Conservation (phyloP, 1,140 invertebrate genomes). For the Drosophila fuyamai region DNA sequence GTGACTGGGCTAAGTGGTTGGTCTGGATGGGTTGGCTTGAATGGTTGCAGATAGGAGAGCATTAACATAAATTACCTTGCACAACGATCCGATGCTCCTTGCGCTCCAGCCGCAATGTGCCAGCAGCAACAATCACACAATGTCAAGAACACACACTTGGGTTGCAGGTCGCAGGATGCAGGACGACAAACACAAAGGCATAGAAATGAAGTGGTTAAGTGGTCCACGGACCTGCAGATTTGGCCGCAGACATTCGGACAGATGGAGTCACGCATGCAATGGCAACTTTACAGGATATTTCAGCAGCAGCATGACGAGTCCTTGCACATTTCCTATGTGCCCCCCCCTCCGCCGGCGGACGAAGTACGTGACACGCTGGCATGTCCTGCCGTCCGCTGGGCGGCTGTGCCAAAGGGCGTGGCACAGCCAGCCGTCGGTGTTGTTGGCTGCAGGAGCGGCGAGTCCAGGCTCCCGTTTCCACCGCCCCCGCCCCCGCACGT, state of each 20-base stretch:
- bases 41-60: constrained; percentile 55
- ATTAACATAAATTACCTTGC: constrained; percentile 82
- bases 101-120: constrained; percentile 42
- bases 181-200: constrained; percentile 64
- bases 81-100: constrained; percentile 49
- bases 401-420: constrained; percentile 17
- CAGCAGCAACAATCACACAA: constrained; percentile 51
- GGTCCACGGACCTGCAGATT: constrained; percentile 52
- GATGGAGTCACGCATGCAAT: constrained; percentile 49
- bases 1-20: constrained; percentile 59
- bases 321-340: constrained; percentile 73
- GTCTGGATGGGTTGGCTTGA: constrained; percentile 30
- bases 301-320: constrained; percentile 76
- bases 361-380: constrained; percentile 72
- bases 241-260: constrained; percentile 29
- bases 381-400: constrained; percentile 48
- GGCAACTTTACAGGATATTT: constrained; percentile 76
- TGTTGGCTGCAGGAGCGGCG: constrained; percentile 68
- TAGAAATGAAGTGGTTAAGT: constrained; percentile 80
- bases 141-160: constrained; percentile 23
- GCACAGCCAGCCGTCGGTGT: constrained; percentile 50
- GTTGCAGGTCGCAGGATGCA: constrained; percentile 17
- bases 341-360: constrained; percentile 34
- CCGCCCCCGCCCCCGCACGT: constrained; percentile 32
- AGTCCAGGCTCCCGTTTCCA: constrained; percentile 73